phyloP scores from a whole-genome alignment of 2,888 invertebrate genomes.

The Plebejus anna region DNA sequence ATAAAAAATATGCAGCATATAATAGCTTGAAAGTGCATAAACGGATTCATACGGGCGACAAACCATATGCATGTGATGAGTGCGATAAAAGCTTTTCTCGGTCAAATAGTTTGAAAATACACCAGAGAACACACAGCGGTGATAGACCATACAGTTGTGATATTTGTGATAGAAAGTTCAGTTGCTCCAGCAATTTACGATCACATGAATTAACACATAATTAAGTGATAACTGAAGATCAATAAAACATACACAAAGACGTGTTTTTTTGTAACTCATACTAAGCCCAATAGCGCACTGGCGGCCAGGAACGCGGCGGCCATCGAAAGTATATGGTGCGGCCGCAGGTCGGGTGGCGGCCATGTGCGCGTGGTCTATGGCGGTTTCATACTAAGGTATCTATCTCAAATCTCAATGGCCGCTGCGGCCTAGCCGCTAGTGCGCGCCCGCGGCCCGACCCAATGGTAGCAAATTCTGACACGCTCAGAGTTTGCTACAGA shows the following conservation, averaged over 20 bases:
- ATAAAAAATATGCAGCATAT: neutral
- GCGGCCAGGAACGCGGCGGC: no score
- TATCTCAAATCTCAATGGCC: no score
- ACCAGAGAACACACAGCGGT: constrained; percentile 8
- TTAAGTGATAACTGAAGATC: neutral
- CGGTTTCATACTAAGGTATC: no score
- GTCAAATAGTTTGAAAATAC: neutral
- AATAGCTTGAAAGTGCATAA: constrained; percentile 17
- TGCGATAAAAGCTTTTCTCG: constrained; percentile 14
- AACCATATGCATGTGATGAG: constrained; percentile 16
- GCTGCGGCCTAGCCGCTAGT: no score
- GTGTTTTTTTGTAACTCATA: neutral
- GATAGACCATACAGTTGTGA: constrained; percentile 21
- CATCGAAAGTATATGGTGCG: no score
- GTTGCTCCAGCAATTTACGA: neutral
- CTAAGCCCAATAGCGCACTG: neutral
- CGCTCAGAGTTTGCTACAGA: no score
- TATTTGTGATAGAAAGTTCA: constrained; percentile 27
- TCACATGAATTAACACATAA: constrained; percentile 5
- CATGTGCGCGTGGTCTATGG: no score
- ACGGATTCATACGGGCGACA: neutral
- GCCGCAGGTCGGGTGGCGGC: no score
- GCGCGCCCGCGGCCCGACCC: no score
- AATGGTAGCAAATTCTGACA: no score
- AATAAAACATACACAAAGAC: neutral